Evolutionary conservation across 2,113 vertebrate species (phyloP).

Genomic region (Panthera uncia): DNA sequence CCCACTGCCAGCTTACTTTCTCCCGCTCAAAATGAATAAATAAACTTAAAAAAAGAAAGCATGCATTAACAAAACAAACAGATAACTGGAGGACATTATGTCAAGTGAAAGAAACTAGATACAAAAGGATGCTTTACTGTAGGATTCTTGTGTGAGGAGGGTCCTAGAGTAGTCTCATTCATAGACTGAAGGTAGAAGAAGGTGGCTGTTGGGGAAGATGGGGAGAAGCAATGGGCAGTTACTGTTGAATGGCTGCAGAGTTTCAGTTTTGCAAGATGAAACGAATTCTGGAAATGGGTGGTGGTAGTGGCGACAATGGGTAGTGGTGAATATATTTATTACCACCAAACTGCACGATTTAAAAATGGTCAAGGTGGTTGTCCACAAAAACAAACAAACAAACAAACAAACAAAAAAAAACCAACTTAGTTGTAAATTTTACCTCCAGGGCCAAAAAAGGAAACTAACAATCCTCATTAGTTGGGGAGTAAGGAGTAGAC

Average conservation of each 20-base stretch:
- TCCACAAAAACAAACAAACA: no score
- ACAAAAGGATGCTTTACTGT: not conserved
- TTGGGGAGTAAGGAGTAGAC: not conserved
- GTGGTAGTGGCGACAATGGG: no score
- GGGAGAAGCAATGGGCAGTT: not conserved
- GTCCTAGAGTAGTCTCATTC: not conserved
- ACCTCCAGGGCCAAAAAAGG: not conserved
- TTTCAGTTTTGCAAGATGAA: not conserved
- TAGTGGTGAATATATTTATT: not conserved
- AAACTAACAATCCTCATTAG: not conserved
- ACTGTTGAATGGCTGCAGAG: not conserved
- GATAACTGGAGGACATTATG: not conserved
- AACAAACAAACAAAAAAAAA: not conserved
- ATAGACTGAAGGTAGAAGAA: not conserved
- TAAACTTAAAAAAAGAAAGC: not conserved
- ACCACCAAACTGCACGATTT: no score
- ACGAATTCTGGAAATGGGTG: not conserved
- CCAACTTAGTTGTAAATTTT: not conserved
- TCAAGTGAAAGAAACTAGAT: not conserved
- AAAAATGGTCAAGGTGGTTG: not conserved
- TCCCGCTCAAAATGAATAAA: no score
- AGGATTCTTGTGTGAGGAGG: not conserved
- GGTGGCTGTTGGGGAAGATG: not conserved
- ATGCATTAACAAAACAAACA: not conserved
- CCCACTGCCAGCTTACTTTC: no score